Conservation (phyloP, 2,113 vertebrate genomes). For the Natator depressus region DNA sequence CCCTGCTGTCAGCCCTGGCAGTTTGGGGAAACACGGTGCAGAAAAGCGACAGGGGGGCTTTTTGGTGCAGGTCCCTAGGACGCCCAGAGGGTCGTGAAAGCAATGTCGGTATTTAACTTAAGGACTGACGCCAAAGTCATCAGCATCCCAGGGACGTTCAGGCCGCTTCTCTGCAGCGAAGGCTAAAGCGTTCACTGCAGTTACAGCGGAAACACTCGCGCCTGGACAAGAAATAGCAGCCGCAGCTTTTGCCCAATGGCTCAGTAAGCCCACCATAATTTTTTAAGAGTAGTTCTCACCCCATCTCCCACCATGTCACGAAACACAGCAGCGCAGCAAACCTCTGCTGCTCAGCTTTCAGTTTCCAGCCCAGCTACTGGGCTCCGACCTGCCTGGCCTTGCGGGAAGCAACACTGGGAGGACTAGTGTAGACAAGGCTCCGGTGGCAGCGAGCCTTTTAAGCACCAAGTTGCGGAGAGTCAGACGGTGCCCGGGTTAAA, state of each 20-base stretch:
- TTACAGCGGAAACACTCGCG: background rate
- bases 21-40: background rate
- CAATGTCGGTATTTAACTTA: background rate
- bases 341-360: background rate
- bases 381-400: background rate
- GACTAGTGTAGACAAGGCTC: background rate
- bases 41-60: background rate
- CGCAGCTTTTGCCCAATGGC: background rate
- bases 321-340: background rate
- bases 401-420: background rate
- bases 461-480: background rate
- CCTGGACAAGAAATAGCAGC: background rate
- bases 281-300: background rate
- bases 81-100: background rate
- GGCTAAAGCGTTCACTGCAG: background rate
- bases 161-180: background rate
- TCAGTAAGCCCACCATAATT: background rate
- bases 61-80: background rate
- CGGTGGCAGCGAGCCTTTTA: background rate
- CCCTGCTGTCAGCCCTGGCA: background rate
- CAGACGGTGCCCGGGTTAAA: background rate
- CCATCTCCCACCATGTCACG: background rate
- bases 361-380: background rate
- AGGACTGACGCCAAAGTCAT: background rate
- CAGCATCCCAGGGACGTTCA: background rate